Conservation (phyloP, 2,797 vertebrate genomes). For the Chrysolophus pictus region DNA sequence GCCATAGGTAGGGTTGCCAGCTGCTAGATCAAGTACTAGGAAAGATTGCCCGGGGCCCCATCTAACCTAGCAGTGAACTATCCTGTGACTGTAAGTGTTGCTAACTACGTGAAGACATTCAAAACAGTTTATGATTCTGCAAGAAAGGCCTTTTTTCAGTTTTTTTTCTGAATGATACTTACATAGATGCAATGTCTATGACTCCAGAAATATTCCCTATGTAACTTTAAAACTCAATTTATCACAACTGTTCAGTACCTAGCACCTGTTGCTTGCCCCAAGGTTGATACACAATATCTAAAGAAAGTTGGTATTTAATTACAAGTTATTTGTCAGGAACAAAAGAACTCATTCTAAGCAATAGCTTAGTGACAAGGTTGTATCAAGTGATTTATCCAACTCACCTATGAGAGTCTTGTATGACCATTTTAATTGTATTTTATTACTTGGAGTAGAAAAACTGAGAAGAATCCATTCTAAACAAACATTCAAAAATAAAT, state of each 20-base stretch:
- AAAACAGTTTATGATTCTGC: neutral
- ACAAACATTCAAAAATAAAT: constrained; percentile 28
- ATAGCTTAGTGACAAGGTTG: constrained; percentile 66
- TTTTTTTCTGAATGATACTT: neutral
- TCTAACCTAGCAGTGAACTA: too few species aligned
- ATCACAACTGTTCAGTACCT: neutral
- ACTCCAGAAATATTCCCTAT: neutral
- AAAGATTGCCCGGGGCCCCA: too few species aligned
- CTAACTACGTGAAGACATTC: neutral
- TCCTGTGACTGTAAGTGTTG: neutral
- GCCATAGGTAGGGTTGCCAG: too few species aligned
- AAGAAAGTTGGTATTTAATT: constrained; percentile 77
- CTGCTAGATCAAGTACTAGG: too few species aligned
- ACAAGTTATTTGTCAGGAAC: constrained; percentile 76
- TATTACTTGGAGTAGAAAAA: constrained; percentile 36
- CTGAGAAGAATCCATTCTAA: constrained; percentile 6
- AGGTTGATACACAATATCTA: constrained; percentile 57
- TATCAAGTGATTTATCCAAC: constrained; percentile 64
- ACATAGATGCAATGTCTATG: neutral
- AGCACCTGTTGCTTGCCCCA: neutral
- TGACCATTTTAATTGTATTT: constrained; percentile 36
- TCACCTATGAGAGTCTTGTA: constrained; percentile 7
- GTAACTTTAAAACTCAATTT: constrained; percentile 46
- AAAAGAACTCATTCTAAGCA: constrained; percentile 63
- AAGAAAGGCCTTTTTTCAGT: neutral